These are phyloP conservation scores for Pecten maximus DNA, from an alignment of 2,888 invertebrate species.

Conservation along the genomic window DNA sequence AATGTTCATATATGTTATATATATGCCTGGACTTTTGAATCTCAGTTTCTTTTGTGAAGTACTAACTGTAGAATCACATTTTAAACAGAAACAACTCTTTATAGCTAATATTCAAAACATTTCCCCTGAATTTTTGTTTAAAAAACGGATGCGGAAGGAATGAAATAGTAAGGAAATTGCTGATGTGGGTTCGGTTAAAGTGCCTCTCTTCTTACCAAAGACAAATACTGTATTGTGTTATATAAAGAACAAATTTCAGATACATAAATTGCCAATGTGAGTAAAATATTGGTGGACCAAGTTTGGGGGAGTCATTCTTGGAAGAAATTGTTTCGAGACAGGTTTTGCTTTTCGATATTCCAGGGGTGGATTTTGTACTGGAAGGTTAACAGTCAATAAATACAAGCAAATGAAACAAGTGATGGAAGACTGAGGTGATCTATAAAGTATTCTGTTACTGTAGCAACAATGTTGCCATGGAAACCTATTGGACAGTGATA, in stretches of 20 bases:
- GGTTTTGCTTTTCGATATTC: background rate
- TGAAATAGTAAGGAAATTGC: slow-evolving; percentile 1
- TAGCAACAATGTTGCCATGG: background rate
- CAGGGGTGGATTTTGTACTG: slow-evolving; percentile 5
- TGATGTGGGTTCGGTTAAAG: slow-evolving; percentile 20
- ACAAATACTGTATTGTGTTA: slow-evolving; percentile 14
- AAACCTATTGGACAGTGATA: slow-evolving; percentile 6
- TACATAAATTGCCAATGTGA: background rate
- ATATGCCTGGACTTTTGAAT: slow-evolving; percentile 24
- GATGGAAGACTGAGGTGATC: slow-evolving; percentile 4
- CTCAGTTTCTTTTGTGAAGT: background rate
- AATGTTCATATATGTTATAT: slow-evolving; percentile 7
- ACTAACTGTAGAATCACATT: background rate
- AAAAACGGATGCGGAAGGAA: slow-evolving; percentile 10
- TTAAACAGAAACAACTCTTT: background rate
- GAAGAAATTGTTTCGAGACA: background rate
- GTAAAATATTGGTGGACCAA: slow-evolving; percentile 13
- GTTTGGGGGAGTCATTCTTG: slow-evolving; percentile 28
- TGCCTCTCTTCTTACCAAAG: slow-evolving; percentile 33
- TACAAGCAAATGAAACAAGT: background rate
- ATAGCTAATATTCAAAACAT: background rate
- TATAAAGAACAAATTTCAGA: background rate
- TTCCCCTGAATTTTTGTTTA: background rate
- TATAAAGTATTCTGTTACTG: slow-evolving; percentile 22
- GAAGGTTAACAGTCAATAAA: background rate